phyloP scores from a whole-genome alignment of 2,888 invertebrate species.

The Tridacna crocea region DNA sequence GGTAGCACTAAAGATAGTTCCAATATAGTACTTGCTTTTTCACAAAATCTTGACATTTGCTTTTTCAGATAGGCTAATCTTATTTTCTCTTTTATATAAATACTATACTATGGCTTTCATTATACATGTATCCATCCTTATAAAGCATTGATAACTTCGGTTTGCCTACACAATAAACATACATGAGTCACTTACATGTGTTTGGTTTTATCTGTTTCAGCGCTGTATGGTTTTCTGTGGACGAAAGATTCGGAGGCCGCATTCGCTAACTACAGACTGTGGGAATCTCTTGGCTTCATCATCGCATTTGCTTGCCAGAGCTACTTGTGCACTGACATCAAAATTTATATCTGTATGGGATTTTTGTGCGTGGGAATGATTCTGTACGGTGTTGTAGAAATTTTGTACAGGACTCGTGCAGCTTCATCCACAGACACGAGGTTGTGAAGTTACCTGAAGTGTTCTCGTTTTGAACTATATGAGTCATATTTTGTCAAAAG shows the following conservation, averaged over 20 bases:
- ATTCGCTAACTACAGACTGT: conserved; percentile 85
- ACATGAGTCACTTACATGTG: no score
- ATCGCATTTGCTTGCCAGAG: conserved; percentile 93
- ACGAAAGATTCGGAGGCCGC: conserved; percentile 66
- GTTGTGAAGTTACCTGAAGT: background rate
- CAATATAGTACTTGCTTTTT: no score
- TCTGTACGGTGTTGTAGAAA: conserved; percentile 61
- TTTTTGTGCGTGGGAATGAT: conserved; percentile 66
- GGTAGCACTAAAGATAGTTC: no score
- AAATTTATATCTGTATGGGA: conserved; percentile 87
- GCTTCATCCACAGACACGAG: background rate
- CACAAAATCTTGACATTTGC: no score
- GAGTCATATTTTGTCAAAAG: no score
- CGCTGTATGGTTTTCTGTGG: conserved; percentile 70
- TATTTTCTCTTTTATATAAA: no score
- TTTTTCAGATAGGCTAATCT: no score
- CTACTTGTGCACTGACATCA: conserved; percentile 90
- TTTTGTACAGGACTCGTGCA: conserved; percentile 32
- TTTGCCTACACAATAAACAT: no score
- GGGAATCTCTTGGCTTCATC: conserved; percentile 96
- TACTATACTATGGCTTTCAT: no score
- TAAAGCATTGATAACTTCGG: background rate
- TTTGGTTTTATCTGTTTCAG: conserved; percentile 49
- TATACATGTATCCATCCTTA: no score
- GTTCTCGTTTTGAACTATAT: no score